Conservation (phyloP, 2,113 vertebrate species). For the Callipepla squamata region DNA sequence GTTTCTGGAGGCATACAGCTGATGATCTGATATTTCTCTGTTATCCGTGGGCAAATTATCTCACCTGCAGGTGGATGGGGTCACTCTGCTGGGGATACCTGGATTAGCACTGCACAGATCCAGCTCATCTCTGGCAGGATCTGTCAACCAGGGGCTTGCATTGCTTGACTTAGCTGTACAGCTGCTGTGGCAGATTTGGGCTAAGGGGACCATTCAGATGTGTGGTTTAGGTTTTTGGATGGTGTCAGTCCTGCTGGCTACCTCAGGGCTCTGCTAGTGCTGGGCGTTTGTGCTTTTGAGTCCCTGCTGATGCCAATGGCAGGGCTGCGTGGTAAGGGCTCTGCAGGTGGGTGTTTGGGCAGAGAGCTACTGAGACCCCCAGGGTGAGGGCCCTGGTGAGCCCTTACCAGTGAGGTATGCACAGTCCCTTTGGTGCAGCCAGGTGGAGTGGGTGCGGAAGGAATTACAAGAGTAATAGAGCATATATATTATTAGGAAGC, state of each 20-base stretch:
- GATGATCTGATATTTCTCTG: neutral
- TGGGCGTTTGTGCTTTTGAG: neutral
- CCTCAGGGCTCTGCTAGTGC: neutral
- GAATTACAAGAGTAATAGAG: neutral
- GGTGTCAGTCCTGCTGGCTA: neutral
- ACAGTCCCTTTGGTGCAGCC: neutral
- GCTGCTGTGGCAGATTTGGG: neutral
- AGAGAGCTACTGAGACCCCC: neutral
- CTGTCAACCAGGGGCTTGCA: neutral
- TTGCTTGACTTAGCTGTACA: neutral
- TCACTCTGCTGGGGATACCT: neutral
- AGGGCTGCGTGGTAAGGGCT: accelerated
- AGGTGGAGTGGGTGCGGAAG: neutral
- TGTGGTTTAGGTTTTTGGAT: neutral
- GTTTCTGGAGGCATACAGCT: neutral
- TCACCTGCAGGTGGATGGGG: neutral
- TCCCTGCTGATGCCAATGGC: too few relatives aligned
- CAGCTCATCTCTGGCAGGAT: neutral
- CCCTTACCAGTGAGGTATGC: too few relatives aligned
- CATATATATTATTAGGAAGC: neutral
- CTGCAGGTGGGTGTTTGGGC: neutral
- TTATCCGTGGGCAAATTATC: neutral
- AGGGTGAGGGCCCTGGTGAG: neutral
- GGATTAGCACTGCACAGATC: neutral
- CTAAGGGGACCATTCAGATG: neutral